Evolutionary conservation across 1,140 invertebrate species (phyloP), one percentile per base, ranked within the genome.

Genomic region (Drosophila micromelanica): DNA sequence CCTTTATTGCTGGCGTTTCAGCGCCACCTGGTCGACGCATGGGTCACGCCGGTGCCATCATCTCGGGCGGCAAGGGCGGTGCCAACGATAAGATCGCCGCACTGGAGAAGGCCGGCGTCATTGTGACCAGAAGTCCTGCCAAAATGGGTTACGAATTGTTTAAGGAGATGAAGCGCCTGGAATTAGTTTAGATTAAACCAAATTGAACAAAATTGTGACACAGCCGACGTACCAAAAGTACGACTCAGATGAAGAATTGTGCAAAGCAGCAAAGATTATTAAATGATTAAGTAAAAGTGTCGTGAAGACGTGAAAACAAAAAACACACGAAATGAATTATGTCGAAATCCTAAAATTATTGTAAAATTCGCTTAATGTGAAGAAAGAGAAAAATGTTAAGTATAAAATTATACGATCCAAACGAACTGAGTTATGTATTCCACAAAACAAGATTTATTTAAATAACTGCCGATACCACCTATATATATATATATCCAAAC

Each of bases 11-110:
- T 90, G 99, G 99, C 51, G 92, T 99, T 38, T 99, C 99, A 9
- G 99, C 99, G 51, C 99, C 99, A 23, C 98, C 98, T 60, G 99
- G 99, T 20, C 94, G 99, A 81, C 94, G 99, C 91, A 99, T 99
- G 99, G 99, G 99, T 45, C 99, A 99, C 92, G 99, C 99, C 75
- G 99, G 99, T 79, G 99, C 99, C 78, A 99, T 99, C 82, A 99
- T 99, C 92, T 98, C 98, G 17, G 98, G 99, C 23, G 99, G 98
- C 37, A 99, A 99, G 93, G 99, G 99, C 72, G 98, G 98, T 63
- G 99, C 98, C 74, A 96, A 98, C 93, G 98, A 99, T 90, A 99
- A 99, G 94, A 99, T 99, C 74, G 96, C 97, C 91, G 98, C 99
- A 64, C 93, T 99, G 61, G 96, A 98, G 94, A 95, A 96, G 91